A percentile compares a stretch with the other conserved stretches of the same genome.
Evolutionary conservation across 2,113 vertebrate genomes (phyloP).

Genomic region (Prionailurus viverrinus): DNA sequence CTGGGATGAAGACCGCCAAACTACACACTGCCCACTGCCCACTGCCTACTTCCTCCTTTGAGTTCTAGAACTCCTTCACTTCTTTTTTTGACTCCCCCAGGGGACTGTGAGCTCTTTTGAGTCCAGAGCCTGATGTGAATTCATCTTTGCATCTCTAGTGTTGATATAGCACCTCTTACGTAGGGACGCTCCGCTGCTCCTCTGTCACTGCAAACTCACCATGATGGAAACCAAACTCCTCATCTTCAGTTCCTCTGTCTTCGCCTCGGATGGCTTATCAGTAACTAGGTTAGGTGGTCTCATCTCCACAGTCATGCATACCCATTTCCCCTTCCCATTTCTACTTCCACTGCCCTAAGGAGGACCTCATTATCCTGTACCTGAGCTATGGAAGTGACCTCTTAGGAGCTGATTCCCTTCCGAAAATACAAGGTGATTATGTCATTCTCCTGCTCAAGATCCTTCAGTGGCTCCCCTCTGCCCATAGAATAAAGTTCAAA

Average conservation of each 20-base stretch:
- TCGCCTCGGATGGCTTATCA: neutral
- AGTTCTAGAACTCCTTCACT: neutral
- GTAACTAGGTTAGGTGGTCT: accelerated
- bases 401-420: neutral
- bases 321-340: accelerated
- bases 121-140: neutral
- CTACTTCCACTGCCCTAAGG: neutral
- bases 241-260: neutral
- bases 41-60: neutral
- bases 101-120: neutral
- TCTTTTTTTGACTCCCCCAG: neutral
- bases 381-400: neutral
- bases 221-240: neutral
- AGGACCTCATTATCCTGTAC: neutral
- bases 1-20: neutral
- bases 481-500: neutral
- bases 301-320: neutral
- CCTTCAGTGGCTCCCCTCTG: neutral
- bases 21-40: too few species aligned
- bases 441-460: neutral
- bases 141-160: neutral
- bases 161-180: neutral
- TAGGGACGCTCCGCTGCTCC: neutral
- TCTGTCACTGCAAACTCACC: neutral
- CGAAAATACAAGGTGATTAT: neutral